A percentile compares a stretch with the other conserved stretches of the same genome.
These are phyloP conservation scores for Eilema depressum DNA, from an alignment of 2,888 invertebrate species.

Conservation along the genomic window DNA sequence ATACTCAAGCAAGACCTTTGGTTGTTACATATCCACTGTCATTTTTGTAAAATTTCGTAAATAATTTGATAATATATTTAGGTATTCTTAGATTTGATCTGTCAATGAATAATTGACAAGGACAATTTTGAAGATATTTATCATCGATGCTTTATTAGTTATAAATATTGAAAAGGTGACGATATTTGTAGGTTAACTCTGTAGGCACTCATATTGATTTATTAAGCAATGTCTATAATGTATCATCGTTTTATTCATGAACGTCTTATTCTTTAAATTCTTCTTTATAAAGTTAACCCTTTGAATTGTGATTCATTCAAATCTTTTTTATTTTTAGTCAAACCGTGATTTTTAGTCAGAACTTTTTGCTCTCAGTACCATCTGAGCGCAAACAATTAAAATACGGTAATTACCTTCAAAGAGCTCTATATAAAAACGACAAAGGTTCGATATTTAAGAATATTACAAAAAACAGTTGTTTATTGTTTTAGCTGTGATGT, in stretches of 20 bases:
- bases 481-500: conserved; percentile 22
- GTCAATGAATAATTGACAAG: neutral
- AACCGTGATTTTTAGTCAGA: neutral
- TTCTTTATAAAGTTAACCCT: neutral
- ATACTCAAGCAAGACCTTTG: too few relatives aligned
- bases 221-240: neutral
- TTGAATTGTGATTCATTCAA: neutral
- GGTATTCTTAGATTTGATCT: neutral
- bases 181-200: neutral
- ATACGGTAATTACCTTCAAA: neutral
- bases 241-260: neutral
- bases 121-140: neutral
- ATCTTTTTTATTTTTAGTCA: neutral
- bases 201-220: neutral
- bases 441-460: neutral
- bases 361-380: too few relatives aligned
- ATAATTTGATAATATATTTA: neutral
- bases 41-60: neutral
- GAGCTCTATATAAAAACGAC: neutral
- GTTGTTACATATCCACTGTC: neutral
- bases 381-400: neutral
- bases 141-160: neutral
- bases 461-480: conserved; percentile 17
- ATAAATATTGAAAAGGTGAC: conserved; percentile 4
- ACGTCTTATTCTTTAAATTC: too few relatives aligned